Conservation (phyloP, 2,888 invertebrate species). For the Agrochola circellaris region DNA sequence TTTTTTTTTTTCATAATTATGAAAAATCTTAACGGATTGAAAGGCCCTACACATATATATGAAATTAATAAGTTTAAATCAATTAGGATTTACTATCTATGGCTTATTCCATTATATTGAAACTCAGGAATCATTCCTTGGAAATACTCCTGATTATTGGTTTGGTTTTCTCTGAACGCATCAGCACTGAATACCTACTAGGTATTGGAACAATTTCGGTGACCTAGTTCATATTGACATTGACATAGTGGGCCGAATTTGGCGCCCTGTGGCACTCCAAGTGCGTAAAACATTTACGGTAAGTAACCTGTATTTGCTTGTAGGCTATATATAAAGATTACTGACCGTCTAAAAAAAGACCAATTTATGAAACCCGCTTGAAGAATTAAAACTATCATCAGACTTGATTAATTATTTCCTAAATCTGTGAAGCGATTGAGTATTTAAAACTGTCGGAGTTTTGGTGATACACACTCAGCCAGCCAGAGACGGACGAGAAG, state of each 20-base stretch:
- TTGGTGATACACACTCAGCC: neutral
- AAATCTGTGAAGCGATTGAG: neutral
- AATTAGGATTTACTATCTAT: neutral
- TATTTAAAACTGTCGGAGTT: neutral
- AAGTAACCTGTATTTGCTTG: constrained; percentile 28
- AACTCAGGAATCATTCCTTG: neutral
- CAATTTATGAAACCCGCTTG: constrained; percentile 1
- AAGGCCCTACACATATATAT: neutral
- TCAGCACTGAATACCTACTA: constrained; percentile 23
- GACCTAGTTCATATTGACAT: constrained; percentile 73
- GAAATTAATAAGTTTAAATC: no score
- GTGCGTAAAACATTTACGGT: constrained; percentile 54
- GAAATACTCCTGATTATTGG: neutral
- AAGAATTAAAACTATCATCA: neutral
- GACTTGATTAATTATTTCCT: neutral
- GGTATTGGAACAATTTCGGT: constrained; percentile 53
- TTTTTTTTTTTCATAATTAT: no score
- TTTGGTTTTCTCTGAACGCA: neutral
- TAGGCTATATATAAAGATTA: constrained; percentile 19
- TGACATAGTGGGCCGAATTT: constrained; percentile 75
- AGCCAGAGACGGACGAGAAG: neutral
- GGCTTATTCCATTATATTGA: neutral
- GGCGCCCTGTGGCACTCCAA: constrained; percentile 69
- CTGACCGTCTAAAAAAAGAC: constrained; percentile 14
- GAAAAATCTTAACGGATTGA: no score